A percentile compares a stretch with the other conserved stretches of the same genome.
Evolutionary conservation across 2,113 vertebrate species (phyloP).

Genomic region (Cettia cetti): DNA sequence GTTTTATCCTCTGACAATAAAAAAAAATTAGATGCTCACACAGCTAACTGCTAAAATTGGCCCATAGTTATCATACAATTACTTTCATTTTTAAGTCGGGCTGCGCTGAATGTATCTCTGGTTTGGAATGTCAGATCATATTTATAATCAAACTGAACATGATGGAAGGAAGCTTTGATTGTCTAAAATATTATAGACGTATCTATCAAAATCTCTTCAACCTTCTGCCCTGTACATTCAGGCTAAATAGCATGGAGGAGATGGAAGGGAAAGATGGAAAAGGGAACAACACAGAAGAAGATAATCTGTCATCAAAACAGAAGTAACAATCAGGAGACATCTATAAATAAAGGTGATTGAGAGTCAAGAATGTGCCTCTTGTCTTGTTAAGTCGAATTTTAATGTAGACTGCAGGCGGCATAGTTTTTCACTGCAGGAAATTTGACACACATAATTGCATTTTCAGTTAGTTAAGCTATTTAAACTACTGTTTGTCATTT

Average conservation of each 20-base stretch:
- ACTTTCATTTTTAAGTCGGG: background rate
- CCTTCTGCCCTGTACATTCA: background rate
- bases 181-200: background rate
- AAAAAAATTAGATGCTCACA: background rate
- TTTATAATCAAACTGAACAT: background rate
- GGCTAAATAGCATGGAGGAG: background rate
- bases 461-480: background rate
- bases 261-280: background rate
- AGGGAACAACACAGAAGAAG: background rate
- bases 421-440: background rate
- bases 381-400: background rate
- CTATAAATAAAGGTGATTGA: background rate
- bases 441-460: background rate
- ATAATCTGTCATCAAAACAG: background rate
- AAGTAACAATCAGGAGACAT: background rate
- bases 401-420: background rate
- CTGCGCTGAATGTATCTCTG: background rate
- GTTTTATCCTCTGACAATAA: background rate
- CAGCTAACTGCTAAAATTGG: background rate
- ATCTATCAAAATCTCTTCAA: background rate
- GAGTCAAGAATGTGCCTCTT: background rate
- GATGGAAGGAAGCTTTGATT: background rate
- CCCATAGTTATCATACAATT: background rate
- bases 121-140: background rate
- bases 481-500: background rate